A percentile compares a stretch with the other conserved stretches of the same genome.
Evolutionary conservation across 1,140 invertebrate genomes (phyloP).

Genomic region (Plectrocnemia conspersa): DNA sequence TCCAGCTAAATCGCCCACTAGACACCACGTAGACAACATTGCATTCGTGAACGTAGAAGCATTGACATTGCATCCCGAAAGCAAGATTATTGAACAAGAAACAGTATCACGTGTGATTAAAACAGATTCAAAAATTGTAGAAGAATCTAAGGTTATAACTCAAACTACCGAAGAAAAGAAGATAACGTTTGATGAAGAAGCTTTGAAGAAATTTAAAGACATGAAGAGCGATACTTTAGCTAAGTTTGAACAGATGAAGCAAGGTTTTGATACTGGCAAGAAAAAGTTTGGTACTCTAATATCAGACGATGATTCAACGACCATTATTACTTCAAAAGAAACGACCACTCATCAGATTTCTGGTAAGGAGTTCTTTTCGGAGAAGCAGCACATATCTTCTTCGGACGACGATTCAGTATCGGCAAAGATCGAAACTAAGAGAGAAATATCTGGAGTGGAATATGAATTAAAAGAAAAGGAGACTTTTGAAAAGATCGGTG

Average conservation of each 20-base stretch:
- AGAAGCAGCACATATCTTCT: constrained; percentile 49
- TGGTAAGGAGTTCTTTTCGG: constrained; percentile 48
- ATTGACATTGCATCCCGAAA: constrained; percentile 41
- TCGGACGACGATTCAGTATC: constrained; percentile 51
- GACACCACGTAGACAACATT: constrained; percentile 48
- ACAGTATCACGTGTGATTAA: not conserved
- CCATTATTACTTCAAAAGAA: constrained; percentile 48
- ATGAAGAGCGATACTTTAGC: constrained; percentile 26
- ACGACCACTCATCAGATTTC: constrained; percentile 49
- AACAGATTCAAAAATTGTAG: constrained; percentile 16
- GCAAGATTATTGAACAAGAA: constrained; percentile 16
- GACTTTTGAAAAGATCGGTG: constrained; percentile 43
- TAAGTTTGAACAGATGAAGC: constrained; percentile 33
- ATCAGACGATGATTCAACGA: constrained; percentile 28
- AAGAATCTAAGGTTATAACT: not conserved
- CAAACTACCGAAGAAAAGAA: constrained; percentile 13
- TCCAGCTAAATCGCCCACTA: constrained; percentile 47
- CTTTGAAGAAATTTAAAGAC: constrained; percentile 29
- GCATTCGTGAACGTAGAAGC: constrained; percentile 49
- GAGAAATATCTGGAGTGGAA: constrained; percentile 48
- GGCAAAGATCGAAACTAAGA: constrained; percentile 46
- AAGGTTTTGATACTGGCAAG: constrained; percentile 27
- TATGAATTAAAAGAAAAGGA: constrained; percentile 49
- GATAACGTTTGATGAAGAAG: constrained; percentile 29
- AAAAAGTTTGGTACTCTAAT: constrained; percentile 11